Evolutionary conservation across 2,113 vertebrate species (phyloP), one percentile per base, ranked within the genome.

Genomic region (Nycticorax nycticorax): DNA sequence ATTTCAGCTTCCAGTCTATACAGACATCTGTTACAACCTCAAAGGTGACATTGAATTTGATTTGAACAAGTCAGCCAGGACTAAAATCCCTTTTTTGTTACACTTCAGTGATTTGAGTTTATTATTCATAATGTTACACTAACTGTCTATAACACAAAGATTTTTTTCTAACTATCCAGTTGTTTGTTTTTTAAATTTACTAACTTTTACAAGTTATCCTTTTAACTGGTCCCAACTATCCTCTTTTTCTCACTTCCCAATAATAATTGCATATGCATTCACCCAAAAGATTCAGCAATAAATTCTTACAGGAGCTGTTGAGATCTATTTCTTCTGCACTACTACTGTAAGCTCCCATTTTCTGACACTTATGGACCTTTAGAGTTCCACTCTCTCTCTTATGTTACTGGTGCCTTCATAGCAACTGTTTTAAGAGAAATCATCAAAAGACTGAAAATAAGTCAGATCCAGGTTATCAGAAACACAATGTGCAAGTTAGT

Each of bases 331-430:
- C 8, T 37, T 75, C 55, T 74, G n/a, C 2, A 1, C 20, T 16
- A 2, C 0, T 1, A 10, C 16, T 50, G 4, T 20, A 68, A 83
- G 7, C 2, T 52, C 33, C 6, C 1, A 1, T 24, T 72, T 78
- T 82, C 23, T 53, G 27, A 92, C 67, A 3, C 17, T 50, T 69
- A 35, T 19, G 20, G 20, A 21, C 30, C 18, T 33, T 67, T 67
- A 62, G 28, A 37, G 9, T 6, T 83, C 33, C 27, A 8, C 12
- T 37, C 14, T 37, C 62, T 1, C 8, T 35, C 22, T 56, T 28
- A 20, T 2, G 3, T 43, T 71, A 66, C 15, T 22, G 18, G 14
- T 75, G 24, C 9, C 22, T 64, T 69, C 63, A 21, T 10, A 85
- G 7, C 23, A 75, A 10, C 23, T 62, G 6, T 64, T 55, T 60